Conservation (phyloP, 2,888 invertebrate genomes). For the Pseudanteris insignis region DNA sequence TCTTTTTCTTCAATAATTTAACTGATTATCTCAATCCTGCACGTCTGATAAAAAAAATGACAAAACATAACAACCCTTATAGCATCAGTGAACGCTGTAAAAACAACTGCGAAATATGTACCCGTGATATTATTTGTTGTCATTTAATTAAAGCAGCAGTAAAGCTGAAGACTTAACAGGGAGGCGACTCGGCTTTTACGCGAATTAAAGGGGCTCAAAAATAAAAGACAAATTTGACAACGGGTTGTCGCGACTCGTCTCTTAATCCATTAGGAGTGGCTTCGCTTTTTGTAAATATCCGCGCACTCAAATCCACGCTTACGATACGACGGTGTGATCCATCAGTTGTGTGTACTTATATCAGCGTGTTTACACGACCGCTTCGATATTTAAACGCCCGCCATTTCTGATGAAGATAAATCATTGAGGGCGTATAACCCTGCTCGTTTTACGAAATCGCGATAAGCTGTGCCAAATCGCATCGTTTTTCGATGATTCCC, state of each 20-base stretch:
- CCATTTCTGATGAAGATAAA: constrained; percentile 13
- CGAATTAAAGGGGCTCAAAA: constrained; percentile 42
- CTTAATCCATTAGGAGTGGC: constrained; percentile 40
- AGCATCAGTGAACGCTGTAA: background rate
- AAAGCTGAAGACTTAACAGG: constrained; percentile 3
- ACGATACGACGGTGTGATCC: constrained; percentile 23
- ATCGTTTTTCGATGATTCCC: too few species aligned
- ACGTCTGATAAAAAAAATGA: too few species aligned
- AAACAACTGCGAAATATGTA: background rate
- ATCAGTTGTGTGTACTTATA: constrained; percentile 16
- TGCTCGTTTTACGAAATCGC: too few species aligned
- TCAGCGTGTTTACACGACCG: constrained; percentile 19
- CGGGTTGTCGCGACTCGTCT: constrained; percentile 30
- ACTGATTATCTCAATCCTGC: background rate
- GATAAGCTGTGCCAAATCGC: too few species aligned
- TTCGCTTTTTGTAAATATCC: constrained; percentile 39
- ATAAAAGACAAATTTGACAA: constrained; percentile 38
- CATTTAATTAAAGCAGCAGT: constrained; percentile 22
- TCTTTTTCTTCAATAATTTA: too few species aligned
- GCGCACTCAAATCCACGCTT: constrained; percentile 27
- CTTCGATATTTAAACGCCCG: constrained; percentile 18
- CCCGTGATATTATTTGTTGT: constrained; percentile 2
- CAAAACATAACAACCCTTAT: background rate
- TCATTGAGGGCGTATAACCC: background rate
- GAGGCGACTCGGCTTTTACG: constrained; percentile 42